Evolutionary conservation across 2,888 invertebrate species (phyloP).

Genomic region (Mesochorus sp.): DNA sequence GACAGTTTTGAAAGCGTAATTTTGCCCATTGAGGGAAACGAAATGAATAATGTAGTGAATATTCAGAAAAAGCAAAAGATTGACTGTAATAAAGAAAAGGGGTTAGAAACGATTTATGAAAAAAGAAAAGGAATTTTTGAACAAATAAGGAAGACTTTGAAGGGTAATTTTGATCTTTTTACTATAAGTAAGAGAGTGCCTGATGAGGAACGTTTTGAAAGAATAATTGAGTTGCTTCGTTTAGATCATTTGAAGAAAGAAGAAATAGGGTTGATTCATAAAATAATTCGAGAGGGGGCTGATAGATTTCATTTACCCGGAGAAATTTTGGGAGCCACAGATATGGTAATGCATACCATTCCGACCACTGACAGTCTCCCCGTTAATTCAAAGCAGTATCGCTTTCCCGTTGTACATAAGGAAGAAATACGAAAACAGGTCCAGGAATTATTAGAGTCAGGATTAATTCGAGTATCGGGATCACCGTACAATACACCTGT

Average conservation of each 20-base stretch:
- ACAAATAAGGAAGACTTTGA: background rate
- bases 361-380: conserved; percentile 14
- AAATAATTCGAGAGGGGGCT: background rate
- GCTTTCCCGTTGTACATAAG: conserved; percentile 7
- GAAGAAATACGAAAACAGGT: conserved; percentile 23
- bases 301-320: conserved; percentile 25
- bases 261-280: background rate
- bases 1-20: no score
- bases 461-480: background rate
- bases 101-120: no score
- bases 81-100: no score
- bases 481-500: conserved; percentile 20
- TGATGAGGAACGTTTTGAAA: background rate
- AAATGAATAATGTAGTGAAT: no score
- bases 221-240: background rate
- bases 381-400: conserved; percentile 24
- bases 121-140: background rate
- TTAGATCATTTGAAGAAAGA: background rate
- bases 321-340: conserved; percentile 7
- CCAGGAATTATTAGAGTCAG: background rate
- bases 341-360: conserved; percentile 15
- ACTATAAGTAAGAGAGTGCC: background rate
- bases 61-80: no score
- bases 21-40: no score
- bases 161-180: no score